Evolutionary conservation across 2,888 invertebrate genomes (phyloP).

Genomic region (Dynastes grantii): DNA sequence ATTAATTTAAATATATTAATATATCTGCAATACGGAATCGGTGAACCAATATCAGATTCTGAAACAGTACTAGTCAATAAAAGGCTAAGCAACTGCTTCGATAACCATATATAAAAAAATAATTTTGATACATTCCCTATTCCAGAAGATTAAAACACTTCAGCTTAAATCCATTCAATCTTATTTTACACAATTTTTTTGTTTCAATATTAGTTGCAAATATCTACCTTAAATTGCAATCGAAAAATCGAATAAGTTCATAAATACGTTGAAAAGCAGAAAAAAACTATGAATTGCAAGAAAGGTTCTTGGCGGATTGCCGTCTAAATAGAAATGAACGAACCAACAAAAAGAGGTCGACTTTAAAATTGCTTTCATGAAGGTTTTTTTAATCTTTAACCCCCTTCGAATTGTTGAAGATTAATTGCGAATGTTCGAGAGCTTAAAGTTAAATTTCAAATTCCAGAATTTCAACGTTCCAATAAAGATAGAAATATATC

Average conservation of each 20-base stretch:
- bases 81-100: no score
- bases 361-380: constrained; percentile 46
- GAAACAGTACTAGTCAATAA: no score
- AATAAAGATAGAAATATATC: constrained; percentile 18
- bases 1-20: no score
- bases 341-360: constrained; percentile 26
- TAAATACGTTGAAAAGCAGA: background rate
- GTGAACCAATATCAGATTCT: no score
- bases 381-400: constrained; percentile 45
- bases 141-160: no score
- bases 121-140: no score
- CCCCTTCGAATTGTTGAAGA: constrained; percentile 45
- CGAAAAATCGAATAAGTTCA: background rate
- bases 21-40: no score
- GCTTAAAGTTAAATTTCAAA: constrained; percentile 31
- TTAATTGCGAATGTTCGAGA: constrained; percentile 48
- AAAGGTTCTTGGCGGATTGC: background rate
- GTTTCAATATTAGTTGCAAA: no score
- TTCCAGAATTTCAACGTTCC: constrained; percentile 16
- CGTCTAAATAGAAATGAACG: background rate
- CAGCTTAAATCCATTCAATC: no score
- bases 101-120: no score
- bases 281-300: background rate
- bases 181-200: no score
- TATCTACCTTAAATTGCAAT: no score